Evolutionary conservation across 2,113 vertebrate genomes (phyloP).

Genomic region (Tympanuchus pallidicinctus): DNA sequence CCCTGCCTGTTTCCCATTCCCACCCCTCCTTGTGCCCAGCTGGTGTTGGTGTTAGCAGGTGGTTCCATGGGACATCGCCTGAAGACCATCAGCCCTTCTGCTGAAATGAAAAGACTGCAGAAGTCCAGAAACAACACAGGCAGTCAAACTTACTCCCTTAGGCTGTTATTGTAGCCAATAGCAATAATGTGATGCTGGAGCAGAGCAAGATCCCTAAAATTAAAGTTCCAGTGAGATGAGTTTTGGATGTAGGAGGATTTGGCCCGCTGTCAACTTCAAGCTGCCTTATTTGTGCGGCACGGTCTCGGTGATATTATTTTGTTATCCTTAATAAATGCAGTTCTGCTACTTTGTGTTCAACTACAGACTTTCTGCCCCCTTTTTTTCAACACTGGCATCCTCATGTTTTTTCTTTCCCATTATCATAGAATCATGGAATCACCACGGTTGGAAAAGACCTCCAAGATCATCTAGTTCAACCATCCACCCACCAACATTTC

Average conservation of each 20-base stretch:
- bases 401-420: neutral
- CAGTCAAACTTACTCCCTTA: neutral
- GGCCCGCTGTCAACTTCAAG: neutral
- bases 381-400: neutral
- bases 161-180: neutral
- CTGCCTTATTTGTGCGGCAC: neutral
- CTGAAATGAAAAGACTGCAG: neutral
- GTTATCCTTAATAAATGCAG: neutral
- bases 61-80: neutral
- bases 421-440: neutral
- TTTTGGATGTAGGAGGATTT: neutral
- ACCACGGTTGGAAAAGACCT: too few species aligned
- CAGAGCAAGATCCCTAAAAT: neutral
- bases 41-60: neutral
- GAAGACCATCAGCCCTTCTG: neutral
- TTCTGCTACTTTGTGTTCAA: neutral
- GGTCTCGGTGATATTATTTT: neutral
- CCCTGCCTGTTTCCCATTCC: neutral
- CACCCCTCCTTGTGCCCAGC: neutral
- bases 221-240: neutral
- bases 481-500: too few species aligned
- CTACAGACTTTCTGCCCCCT: neutral
- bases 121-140: neutral
- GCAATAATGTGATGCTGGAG: neutral
- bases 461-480: too few species aligned